Conservation (phyloP, 2,113 vertebrate genomes). For the Poeciliopsis retropinna region DNA sequence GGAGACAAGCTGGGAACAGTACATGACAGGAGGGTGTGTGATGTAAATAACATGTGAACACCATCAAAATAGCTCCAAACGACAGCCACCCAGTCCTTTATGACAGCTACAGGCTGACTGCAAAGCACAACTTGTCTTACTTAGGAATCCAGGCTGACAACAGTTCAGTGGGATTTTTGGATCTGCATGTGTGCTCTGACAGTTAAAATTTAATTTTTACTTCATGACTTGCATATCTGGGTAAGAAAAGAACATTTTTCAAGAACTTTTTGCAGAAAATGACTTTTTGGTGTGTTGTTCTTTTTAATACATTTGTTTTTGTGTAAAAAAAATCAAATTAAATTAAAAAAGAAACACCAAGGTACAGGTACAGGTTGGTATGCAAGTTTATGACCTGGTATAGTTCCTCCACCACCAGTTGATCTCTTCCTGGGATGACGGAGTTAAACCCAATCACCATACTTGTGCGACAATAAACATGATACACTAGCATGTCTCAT, state of each 20-base stretch:
- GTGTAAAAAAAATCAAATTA: not conserved
- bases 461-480: too few relatives aligned
- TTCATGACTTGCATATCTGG: slow-evolving; percentile 30
- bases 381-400: too few relatives aligned
- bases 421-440: too few relatives aligned
- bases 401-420: too few relatives aligned
- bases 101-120: slow-evolving; percentile 65
- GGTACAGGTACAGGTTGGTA: not conserved
- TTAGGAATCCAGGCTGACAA: slow-evolving; percentile 60
- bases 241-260: slow-evolving; percentile 9
- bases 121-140: slow-evolving; percentile 50
- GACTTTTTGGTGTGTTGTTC: not conserved
- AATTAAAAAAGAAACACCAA: not conserved
- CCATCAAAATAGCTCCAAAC: slow-evolving; percentile 61
- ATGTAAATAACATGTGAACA: slow-evolving; percentile 67
- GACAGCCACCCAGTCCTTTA: slow-evolving; percentile 56
- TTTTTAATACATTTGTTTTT: slow-evolving; percentile 16
- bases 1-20: slow-evolving; percentile 25
- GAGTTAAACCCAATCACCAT: too few relatives aligned
- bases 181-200: slow-evolving; percentile 3
- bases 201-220: slow-evolving; percentile 37
- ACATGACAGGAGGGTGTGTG: slow-evolving; percentile 62
- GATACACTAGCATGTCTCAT: too few relatives aligned
- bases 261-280: slow-evolving; percentile 38
- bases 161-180: slow-evolving; percentile 27